Base-by-base conservation (phyloP, 2,797 vertebrate genomes). In the Enteromius argenteus region DNA sequence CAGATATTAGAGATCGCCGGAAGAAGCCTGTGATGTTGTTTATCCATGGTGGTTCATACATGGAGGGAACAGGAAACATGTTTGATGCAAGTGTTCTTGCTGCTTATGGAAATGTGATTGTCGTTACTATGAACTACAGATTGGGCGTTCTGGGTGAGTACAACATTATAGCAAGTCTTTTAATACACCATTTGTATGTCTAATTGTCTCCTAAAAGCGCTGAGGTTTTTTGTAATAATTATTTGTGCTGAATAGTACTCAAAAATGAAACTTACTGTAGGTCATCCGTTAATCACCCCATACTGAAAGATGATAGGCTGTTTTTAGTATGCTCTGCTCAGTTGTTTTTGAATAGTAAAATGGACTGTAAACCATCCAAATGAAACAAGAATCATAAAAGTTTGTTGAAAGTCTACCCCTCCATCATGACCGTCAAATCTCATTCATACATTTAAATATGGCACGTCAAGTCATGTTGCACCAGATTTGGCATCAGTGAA, bases 21-120 rank as follows among this genome's bases (percentile, higher is more conserved):
- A 97, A 96, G 94, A 98, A 98, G 90, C 97, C 98, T 0, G 97
- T 99, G 46, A 99, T 99, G 98, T 95, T 99, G 51, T 99, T 98
- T 84, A 97, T 99, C 91, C 98, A 99, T 3, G 98, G 98, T 0
- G 98, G 98, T 42, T 99, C 98, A 23, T 99, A 97, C 89, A 98
- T 99, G 97, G 98, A 99, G 80, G 98, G 98, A 17, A 97, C 98
- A 2, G 98, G 97, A 58, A 99, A 99, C 90, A 97, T 99, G 96
- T 96, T 99, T 3, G 98, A 99, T 15, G 98, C 96, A 67, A 99
- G 98, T 83, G 95, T 99, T 88, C 94, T 99, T 0, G 96, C 97
- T 1, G 97, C 97, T 86, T 98, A 99, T 3, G 98, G 98, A 86
- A 98, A 98, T 17, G 98, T 98, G 87, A 97, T 99, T 35, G 97